Evolutionary conservation across 2,113 vertebrate genomes (phyloP), one percentile per base, ranked within the genome.

Genomic region (Nesoenas mayeri): DNA sequence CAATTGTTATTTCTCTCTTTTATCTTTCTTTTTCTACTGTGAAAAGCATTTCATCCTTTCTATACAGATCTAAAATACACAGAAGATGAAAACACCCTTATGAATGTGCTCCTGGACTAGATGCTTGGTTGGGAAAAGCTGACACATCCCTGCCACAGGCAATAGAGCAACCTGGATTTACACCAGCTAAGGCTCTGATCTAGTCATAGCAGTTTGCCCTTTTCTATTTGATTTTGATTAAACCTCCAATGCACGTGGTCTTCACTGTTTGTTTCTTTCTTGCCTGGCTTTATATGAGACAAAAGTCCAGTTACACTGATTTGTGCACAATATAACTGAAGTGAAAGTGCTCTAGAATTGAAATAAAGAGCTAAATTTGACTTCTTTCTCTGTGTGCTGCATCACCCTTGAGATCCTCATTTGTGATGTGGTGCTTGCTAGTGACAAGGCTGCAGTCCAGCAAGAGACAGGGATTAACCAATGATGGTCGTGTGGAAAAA

Each of bases 401-500:
- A 15, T 48, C 66, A 13, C 16, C 12, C 24, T 47, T 38, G 26
- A 72, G 32, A 54, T 86, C 62, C 79, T 48, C 0, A 1, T 70
- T 83, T 87, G 48, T 78, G 56, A 28, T 8, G 12, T 29, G 26
- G 38, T 61, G 21, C 48, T 56, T 70, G 66, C 71, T 58, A 53
- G 61, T 48, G 78, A 53, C n/a, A 17, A 0, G 4, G 36, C 56
- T 78, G 60, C 29, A 48, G 57, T 25, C 19, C 1, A 3, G 38
- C 84, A 48, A 42, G n/a, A 69, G 32, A 13, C 34, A 60, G 7
- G 38, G 29, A 66, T 70, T 32, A 34, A 44, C 47, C 51, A 51
- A 12, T 0, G 1, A 36, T 47, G 32, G 57, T n/a, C 0, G 2
- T 2, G 1, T 60, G 40, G 57, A 69, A 85, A 13, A 20, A 32